Conservation (phyloP, 2,113 vertebrate genomes). For the Bothrops jararaca region DNA sequence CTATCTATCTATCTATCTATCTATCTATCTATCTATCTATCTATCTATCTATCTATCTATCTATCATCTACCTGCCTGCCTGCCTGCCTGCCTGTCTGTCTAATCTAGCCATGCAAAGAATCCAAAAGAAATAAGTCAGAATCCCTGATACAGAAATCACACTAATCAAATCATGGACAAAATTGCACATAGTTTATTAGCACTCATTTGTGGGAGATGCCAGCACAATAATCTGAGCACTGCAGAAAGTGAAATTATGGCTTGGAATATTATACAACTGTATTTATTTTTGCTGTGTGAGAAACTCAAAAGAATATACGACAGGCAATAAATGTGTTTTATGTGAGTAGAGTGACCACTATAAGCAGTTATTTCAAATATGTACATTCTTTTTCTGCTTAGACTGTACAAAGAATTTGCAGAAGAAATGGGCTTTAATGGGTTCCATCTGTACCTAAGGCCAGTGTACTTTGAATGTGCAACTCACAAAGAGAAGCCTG, state of each 20-base stretch:
- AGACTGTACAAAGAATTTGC: constrained; percentile 72
- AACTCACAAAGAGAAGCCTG: constrained; percentile 56
- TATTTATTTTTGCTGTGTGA: neutral
- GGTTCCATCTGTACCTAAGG: constrained; percentile 73
- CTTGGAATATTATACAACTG: neutral
- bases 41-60: no score
- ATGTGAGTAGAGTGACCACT: neutral
- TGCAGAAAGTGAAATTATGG: neutral
- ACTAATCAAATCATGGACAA: neutral
- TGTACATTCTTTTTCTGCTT: neutral
- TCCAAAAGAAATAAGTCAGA: neutral
- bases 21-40: no score
- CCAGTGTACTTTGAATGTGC: constrained; percentile 70
- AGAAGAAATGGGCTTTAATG: constrained; percentile 67
- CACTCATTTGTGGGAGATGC: neutral
- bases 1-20: no score
- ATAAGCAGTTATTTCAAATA: neutral
- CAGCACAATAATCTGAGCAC: neutral
- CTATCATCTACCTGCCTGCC: no score
- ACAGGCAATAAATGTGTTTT: neutral
- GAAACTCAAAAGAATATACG: neutral
- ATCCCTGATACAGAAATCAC: neutral
- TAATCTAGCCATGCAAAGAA: neutral
- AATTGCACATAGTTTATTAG: neutral
- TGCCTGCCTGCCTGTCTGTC: no score